Percentiles rank a stretch among this genome's conserved stretches.
Conservation (phyloP, 2,113 vertebrate genomes). For the Oophaga pumilio region DNA sequence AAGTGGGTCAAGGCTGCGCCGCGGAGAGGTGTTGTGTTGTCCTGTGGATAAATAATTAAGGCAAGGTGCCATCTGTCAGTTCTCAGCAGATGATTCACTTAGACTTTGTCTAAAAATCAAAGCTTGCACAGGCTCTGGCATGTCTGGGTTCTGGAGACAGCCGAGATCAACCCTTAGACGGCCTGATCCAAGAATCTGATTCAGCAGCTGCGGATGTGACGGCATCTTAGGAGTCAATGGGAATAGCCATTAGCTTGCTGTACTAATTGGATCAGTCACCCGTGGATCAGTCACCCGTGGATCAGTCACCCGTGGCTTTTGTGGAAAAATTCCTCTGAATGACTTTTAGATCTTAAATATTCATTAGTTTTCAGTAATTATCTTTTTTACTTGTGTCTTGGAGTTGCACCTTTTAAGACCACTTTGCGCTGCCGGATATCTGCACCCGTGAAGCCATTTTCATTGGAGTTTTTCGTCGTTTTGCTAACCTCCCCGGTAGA, state of each 20-base stretch:
- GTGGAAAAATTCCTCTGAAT: too few relatives aligned
- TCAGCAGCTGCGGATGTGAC: neutral
- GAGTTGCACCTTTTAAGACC: too few relatives aligned
- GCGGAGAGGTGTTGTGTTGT: slow-evolving; percentile 50
- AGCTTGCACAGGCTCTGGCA: slow-evolving; percentile 38
- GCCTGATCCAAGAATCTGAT: neutral
- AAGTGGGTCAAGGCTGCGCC: slow-evolving; percentile 47
- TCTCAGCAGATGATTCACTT: slow-evolving; percentile 54
- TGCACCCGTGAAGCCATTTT: too few relatives aligned
- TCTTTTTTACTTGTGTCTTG: too few relatives aligned
- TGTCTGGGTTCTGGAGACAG: slow-evolving; percentile 37
- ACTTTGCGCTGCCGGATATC: too few relatives aligned
- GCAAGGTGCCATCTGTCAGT: slow-evolving; percentile 56
- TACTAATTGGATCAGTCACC: neutral
- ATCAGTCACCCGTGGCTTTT: too few relatives aligned
- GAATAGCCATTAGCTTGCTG: too few relatives aligned
- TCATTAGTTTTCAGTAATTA: too few relatives aligned
- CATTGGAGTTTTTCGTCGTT: too few relatives aligned
- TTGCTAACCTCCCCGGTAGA: too few relatives aligned
- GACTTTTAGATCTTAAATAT: too few relatives aligned
- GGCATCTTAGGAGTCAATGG: neutral
- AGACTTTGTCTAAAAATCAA: slow-evolving; percentile 56
- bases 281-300: too few relatives aligned
- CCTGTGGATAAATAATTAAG: slow-evolving; percentile 59
- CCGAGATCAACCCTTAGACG: neutral